Evolutionary conservation across 2,113 vertebrate genomes (phyloP), one percentile per base, ranked within the genome.

Genomic region (Callorhinus ursinus): DNA sequence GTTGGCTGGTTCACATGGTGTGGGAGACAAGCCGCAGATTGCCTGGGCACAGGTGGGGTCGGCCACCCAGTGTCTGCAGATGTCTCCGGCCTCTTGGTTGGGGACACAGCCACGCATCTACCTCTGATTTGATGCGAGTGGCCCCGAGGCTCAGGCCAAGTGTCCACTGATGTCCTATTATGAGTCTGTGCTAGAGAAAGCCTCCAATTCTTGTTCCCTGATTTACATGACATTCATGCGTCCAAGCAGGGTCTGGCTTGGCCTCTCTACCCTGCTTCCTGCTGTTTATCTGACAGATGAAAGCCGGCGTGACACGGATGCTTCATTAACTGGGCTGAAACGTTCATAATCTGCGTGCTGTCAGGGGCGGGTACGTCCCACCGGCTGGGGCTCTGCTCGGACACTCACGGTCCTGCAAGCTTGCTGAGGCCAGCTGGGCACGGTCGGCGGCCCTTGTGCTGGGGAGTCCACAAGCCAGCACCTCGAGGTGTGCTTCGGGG

Each of bases 241-340:
- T 87, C 72, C 31, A 36, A 46, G 82, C 18, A 49, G 90, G 9
- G 74, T 86, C 67, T 93, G 15, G 61, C 94, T 97, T 49, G 18
- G 24, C 91, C 87, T 87, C 74, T 55, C 71, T 18, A 3, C 31
- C 96, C 28, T 22, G n/a, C 61, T 85, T 14, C 3, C 55, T 95
- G 86, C 67, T 83, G n/a, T 4, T 65, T 80, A 82, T 65, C 82
- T 55, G 92, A 90, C 65, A 4, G 61, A 80, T 55, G 91, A 59
- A 94, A 90, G 93, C n/a, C 59, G 76, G 69, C 16, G 1, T 67
- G 86, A 90, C 51, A 71, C 28, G 15, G 55, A 71, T 53, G 77
- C 77, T 95, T 89, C 76, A 19, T 90, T 76, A 96, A 55, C 94
- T 39, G 72, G 92, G 81, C 67, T 85, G 74, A 77, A 96, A 6